A percentile compares a stretch with the other conserved stretches of the same genome.
These are phyloP conservation scores for Lepidochitona cinerea DNA, from an alignment of 2,888 invertebrate genomes.

Conservation along the genomic window DNA sequence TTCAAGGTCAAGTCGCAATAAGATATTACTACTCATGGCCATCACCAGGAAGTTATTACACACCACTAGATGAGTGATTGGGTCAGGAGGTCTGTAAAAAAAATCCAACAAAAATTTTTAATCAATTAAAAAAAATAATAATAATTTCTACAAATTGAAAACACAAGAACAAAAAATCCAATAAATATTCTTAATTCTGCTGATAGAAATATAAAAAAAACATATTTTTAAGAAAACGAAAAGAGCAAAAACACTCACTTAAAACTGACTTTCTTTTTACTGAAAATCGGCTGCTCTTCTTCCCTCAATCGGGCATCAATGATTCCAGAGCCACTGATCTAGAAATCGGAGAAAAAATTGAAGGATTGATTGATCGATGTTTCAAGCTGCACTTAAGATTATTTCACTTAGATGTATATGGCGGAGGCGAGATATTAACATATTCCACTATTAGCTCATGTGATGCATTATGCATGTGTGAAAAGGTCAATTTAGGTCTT, in stretches of 20 bases:
- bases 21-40: slow-evolving; percentile 85
- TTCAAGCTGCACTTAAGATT: too few species aligned
- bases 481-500: too few species aligned
- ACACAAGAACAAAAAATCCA: not conserved
- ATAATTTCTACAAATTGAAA: not conserved
- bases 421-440: too few species aligned
- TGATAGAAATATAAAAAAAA: too few species aligned
- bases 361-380: too few species aligned
- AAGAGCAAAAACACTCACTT: too few species aligned
- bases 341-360: too few species aligned
- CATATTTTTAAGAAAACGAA: too few species aligned
- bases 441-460: too few species aligned
- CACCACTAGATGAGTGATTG: slow-evolving; percentile 85
- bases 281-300: slow-evolving; percentile 87
- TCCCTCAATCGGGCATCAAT: slow-evolving; percentile 65
- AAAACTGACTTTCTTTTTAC: slow-evolving; percentile 76
- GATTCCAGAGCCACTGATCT: slow-evolving; percentile 61
- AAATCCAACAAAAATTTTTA: not conserved
- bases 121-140: not conserved
- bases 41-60: slow-evolving; percentile 87
- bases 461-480: too few species aligned
- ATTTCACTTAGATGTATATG: too few species aligned
- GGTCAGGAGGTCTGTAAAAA: slow-evolving; percentile 78
- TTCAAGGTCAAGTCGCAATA: slow-evolving; percentile 86
- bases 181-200: too few species aligned